Conservation (phyloP, 2,888 invertebrate species). For the Cephonodes hylas region DNA sequence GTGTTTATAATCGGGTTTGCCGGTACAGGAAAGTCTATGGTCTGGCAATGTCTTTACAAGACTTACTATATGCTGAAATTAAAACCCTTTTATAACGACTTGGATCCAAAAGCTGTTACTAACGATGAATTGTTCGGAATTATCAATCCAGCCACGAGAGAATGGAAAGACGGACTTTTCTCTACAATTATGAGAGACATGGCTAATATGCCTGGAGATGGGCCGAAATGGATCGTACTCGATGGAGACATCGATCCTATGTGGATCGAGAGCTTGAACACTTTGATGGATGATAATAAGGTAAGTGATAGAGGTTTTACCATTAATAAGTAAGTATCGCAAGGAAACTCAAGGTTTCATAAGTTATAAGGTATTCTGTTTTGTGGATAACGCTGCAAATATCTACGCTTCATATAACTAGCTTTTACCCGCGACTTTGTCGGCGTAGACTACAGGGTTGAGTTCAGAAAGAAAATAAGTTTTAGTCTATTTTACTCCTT, state of each 20-base stretch:
- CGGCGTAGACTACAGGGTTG: no score
- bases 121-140: slow-evolving; percentile 97
- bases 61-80: slow-evolving; percentile 90
- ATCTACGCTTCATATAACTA: no score
- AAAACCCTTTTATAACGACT: slow-evolving; percentile 92
- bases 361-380: no score
- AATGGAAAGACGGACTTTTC: slow-evolving; percentile 96
- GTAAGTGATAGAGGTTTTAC: no score
- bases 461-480: no score
- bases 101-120: slow-evolving; percentile 98
- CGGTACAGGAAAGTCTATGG: slow-evolving; percentile 95
- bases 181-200: slow-evolving; percentile 96
- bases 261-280: slow-evolving; percentile 99
- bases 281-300: slow-evolving; percentile 98
- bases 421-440: no score
- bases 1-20: slow-evolving; percentile 93
- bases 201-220: slow-evolving; percentile 92
- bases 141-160: slow-evolving; percentile 95
- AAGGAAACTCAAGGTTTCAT: not conserved
- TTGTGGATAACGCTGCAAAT: no score
- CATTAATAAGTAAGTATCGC: no score
- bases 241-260: slow-evolving; percentile 99
- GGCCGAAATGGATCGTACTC: slow-evolving; percentile 96
- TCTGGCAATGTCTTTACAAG: slow-evolving; percentile 93
- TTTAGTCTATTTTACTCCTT: no score